Conservation (phyloP, 2,797 vertebrate genomes). For the Betta splendens region DNA sequence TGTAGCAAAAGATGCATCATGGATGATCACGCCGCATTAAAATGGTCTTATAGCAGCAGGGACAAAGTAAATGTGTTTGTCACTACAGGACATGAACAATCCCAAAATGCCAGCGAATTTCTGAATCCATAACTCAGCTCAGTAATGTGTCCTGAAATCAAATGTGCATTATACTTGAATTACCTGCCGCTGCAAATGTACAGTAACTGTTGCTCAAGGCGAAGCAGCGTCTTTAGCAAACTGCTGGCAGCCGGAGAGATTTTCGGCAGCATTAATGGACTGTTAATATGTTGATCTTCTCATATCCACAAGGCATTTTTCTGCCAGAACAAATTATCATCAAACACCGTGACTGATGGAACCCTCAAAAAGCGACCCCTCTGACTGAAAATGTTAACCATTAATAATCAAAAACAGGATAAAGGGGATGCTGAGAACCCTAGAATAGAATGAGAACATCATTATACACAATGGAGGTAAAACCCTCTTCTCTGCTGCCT, state of each 20-base stretch:
- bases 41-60: slow-evolving; percentile 21
- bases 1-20: slow-evolving; percentile 18
- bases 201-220: slow-evolving; percentile 65
- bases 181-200: slow-evolving; percentile 62
- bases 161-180: slow-evolving; percentile 59
- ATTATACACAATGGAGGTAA: slow-evolving; percentile 26
- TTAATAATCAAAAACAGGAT: slow-evolving; percentile 50
- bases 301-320: slow-evolving; percentile 75
- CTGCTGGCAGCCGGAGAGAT: slow-evolving; percentile 73
- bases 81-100: slow-evolving; percentile 40
- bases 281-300: slow-evolving; percentile 79
- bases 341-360: slow-evolving; percentile 74
- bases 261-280: slow-evolving; percentile 80
- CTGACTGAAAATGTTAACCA: slow-evolving; percentile 39
- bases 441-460: slow-evolving; percentile 35
- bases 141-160: slow-evolving; percentile 47
- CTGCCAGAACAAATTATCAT: slow-evolving; percentile 78
- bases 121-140: slow-evolving; percentile 32
- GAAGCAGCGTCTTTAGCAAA: slow-evolving; percentile 58
- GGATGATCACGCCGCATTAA: slow-evolving; percentile 27
- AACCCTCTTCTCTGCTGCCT: slow-evolving; percentile 1
- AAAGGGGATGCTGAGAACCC: slow-evolving; percentile 39
- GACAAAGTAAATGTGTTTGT: slow-evolving; percentile 34
- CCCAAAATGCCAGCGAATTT: slow-evolving; percentile 31
- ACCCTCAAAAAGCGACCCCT: slow-evolving; percentile 68